phyloP scores from a whole-genome alignment of 2,888 invertebrate species.

The Patella ulyssiponensis region DNA sequence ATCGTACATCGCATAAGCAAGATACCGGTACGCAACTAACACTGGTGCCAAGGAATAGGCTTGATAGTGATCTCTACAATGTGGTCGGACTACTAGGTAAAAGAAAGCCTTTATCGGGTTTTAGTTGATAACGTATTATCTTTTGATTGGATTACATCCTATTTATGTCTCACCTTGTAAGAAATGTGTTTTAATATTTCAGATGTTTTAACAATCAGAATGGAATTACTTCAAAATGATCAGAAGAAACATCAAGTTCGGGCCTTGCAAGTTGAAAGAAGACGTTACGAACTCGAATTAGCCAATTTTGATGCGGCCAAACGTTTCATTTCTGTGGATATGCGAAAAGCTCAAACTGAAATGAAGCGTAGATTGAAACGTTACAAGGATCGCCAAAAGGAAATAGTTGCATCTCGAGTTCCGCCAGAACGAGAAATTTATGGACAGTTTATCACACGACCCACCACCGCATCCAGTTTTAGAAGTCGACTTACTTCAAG shows the following conservation, averaged over 20 bases:
- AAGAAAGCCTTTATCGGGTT: no score
- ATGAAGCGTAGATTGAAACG: conserved; percentile 34
- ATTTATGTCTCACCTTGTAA: no score
- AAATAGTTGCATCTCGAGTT: conserved; percentile 24
- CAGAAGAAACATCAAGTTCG: conserved; percentile 31
- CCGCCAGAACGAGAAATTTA: neutral
- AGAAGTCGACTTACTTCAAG: conserved; percentile 6
- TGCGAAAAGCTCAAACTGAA: conserved; percentile 36
- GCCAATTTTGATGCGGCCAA: conserved; percentile 30
- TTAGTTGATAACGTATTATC: no score
- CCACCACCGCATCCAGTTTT: conserved; percentile 10
- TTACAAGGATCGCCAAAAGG: conserved; percentile 37
- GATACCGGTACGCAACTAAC: no score
- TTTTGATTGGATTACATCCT: no score
- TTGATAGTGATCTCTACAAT: no score
- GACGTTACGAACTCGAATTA: conserved; percentile 29
- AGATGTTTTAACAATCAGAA: neutral
- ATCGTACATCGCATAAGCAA: no score
- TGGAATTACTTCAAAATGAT: conserved; percentile 24
- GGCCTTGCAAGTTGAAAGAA: conserved; percentile 29
- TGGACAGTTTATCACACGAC: conserved; percentile 27
- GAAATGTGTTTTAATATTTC: neutral
- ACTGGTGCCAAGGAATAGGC: no score
- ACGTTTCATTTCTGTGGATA: conserved; percentile 33
- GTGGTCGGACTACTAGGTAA: no score